Evolutionary conservation across 2,888 invertebrate genomes (phyloP), one percentile per base, ranked within the genome.

Genomic region (Lampropteryx suffumata): DNA sequence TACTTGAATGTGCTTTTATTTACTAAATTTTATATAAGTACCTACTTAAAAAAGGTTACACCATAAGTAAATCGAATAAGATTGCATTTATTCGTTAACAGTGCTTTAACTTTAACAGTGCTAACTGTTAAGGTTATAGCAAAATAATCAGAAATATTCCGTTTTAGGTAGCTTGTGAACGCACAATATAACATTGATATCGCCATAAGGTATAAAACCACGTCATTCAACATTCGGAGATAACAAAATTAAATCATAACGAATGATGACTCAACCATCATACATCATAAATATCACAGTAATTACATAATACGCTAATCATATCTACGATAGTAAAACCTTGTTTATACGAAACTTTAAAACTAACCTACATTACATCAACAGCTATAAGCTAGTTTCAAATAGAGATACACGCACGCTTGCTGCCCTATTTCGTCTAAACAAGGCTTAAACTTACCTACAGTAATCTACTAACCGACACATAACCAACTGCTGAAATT

Each of bases 231-330:
- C 51, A 60, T 59, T 62, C 61, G 67, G 64, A 71, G 69, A 78
- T 81, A 75, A 34, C 34, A 21, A 34, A 34, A n/a, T n/a, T n/a
- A n/a, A n/a, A n/a, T n/a, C n/a, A n/a, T n/a, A 34, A 17, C 5
- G 11, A 29, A 11, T 4, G n/a, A 73, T 85, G 84, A 85, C 65
- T 84, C 84, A 84, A 62, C 59, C 60, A 59, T 76, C 77, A 81
- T 76, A 73, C 79, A 70, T 75, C 73, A 78, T 82, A 82, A 79
- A 85, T 86, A 86, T 86, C 85, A 86, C 85, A 86, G 86, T 75
- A 76, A 79, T 82, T 82, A 82, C 64, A 74, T 69, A 68, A 73
- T 64, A 54, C 61, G 61, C 60, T 61, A 71, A 57, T 58, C 37
- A 55, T 6, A 29, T 37, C 11, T 43, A 40, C 7, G 27, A 14